Conservation (phyloP, 2,888 invertebrate genomes). For the Hoplodrina ambigua region DNA sequence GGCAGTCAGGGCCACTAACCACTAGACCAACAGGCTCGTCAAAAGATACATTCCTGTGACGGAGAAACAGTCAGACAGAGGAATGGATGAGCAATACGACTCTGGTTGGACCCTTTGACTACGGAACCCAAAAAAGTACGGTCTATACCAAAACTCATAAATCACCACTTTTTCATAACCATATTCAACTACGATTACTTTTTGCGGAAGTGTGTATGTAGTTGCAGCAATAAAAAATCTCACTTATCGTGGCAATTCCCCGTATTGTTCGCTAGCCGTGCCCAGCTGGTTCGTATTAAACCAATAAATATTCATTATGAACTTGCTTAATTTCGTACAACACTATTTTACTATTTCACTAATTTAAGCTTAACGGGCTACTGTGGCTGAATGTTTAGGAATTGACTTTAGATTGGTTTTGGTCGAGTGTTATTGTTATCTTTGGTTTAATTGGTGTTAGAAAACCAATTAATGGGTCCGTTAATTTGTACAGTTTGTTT, state of each 20-base stretch:
- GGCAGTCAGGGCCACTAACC: too few relatives aligned
- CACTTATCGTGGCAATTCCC: constrained; percentile 79
- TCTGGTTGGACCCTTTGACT: too few relatives aligned
- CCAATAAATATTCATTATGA: constrained; percentile 89
- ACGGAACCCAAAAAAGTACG: not conserved
- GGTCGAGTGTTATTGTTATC: constrained; percentile 28
- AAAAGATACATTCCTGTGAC: too few relatives aligned
- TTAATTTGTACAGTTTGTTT: too few relatives aligned
- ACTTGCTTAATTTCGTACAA: constrained; percentile 87
- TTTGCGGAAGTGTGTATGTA: constrained; percentile 36
- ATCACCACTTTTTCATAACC: constrained; percentile 26
- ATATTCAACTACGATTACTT: constrained; percentile 27
- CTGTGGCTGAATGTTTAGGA: constrained; percentile 64
- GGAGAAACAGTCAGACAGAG: too few relatives aligned
- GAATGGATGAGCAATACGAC: too few relatives aligned
- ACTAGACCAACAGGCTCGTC: too few relatives aligned
- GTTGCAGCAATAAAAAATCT: constrained; percentile 72
- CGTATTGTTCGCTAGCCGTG: constrained; percentile 78
- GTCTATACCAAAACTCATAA: not conserved
- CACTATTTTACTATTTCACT: constrained; percentile 86
- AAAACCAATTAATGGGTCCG: not conserved
- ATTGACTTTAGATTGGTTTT: constrained; percentile 61
- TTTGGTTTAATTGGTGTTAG: not conserved
- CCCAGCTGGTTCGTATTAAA: constrained; percentile 87
- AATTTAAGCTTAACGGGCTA: constrained; percentile 82